These are phyloP conservation scores for Cladopsammia gracilis DNA, from an alignment of 64 coral and sea anemone genomes.

Conservation along the genomic window DNA sequence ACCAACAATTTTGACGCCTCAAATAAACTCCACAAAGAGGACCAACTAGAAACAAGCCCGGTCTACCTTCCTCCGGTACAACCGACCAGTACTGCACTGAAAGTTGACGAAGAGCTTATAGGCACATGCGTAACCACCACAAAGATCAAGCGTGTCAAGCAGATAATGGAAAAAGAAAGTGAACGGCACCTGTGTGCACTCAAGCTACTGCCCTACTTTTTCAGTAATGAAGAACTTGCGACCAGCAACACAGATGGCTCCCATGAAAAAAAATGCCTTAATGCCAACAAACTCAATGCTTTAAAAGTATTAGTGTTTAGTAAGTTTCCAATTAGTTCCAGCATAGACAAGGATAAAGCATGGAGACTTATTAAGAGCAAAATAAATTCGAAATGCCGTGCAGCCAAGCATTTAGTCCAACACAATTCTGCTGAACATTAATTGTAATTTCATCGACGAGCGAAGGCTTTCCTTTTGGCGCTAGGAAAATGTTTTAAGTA, in stretches of 20 bases:
- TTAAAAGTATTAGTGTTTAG: conserved; percentile 2
- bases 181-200: conserved; percentile 36
- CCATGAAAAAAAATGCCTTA: conserved; percentile 31
- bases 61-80: too few species aligned
- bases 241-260: conserved; percentile 53
- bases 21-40: too few species aligned
- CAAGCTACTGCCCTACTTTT: conserved; percentile 8
- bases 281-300: conserved; percentile 34
- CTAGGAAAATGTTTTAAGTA: too few species aligned
- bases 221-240: conserved; percentile 65
- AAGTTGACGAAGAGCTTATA: conserved; percentile 27
- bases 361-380: neutral
- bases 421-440: too few species aligned
- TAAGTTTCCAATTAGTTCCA: neutral
- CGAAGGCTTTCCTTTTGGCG: too few species aligned
- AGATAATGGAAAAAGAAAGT: conserved; percentile 44
- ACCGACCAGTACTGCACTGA: neutral
- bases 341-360: neutral
- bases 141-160: conserved; percentile 32
- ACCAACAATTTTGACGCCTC: conserved; percentile 15
- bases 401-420: neutral
- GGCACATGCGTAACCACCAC: conserved; percentile 38
- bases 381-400: conserved; percentile 10
- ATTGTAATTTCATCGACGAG: too few species aligned
- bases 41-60: too few species aligned